These are phyloP conservation scores for Abscondita cerata DNA, from an alignment of 2,888 invertebrate genomes.

Conservation along the genomic window DNA sequence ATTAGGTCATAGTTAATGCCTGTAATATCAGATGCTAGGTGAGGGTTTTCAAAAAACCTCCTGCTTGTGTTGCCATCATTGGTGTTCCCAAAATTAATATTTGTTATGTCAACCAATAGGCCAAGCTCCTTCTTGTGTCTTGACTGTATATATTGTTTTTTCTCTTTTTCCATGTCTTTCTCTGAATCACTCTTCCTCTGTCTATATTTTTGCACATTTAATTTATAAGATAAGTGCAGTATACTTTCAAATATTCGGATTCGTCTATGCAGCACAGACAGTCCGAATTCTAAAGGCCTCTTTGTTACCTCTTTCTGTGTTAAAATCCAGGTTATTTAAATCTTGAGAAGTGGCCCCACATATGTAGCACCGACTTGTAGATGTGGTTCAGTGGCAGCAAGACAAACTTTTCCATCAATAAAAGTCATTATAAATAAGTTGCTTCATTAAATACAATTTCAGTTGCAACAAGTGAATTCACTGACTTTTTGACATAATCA, in stretches of 20 bases:
- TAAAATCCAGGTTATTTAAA: slow-evolving; percentile 33
- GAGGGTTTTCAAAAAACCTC: slow-evolving; percentile 38
- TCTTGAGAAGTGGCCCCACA: slow-evolving; percentile 42
- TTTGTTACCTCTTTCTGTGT: slow-evolving; percentile 27
- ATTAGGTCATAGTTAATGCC: slow-evolving; percentile 43
- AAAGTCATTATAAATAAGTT: no score
- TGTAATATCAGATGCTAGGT: slow-evolving; percentile 45
- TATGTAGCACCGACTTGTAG: slow-evolving; percentile 38
- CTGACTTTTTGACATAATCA: slow-evolving; percentile 22
- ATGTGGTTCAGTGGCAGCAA: neutral
- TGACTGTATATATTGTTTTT: slow-evolving; percentile 38
- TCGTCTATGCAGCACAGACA: slow-evolving; percentile 46
- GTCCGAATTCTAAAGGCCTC: slow-evolving; percentile 43
- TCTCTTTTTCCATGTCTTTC: slow-evolving; percentile 23
- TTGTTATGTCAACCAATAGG: slow-evolving; percentile 38
- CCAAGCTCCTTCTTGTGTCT: slow-evolving; percentile 30
- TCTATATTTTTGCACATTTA: slow-evolving; percentile 32
- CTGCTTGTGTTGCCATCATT: slow-evolving; percentile 34
- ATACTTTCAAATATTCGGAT: slow-evolving; percentile 46
- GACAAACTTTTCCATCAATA: slow-evolving; percentile 45
- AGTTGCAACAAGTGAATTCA: neutral
- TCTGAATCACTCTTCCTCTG: slow-evolving; percentile 9
- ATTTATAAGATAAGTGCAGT: slow-evolving; percentile 48
- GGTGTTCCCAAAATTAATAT: slow-evolving; percentile 36
- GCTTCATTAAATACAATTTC: slow-evolving; percentile 32